Base-by-base conservation (phyloP, 2,888 invertebrate species). In the Eupithecia centaureata region DNA sequence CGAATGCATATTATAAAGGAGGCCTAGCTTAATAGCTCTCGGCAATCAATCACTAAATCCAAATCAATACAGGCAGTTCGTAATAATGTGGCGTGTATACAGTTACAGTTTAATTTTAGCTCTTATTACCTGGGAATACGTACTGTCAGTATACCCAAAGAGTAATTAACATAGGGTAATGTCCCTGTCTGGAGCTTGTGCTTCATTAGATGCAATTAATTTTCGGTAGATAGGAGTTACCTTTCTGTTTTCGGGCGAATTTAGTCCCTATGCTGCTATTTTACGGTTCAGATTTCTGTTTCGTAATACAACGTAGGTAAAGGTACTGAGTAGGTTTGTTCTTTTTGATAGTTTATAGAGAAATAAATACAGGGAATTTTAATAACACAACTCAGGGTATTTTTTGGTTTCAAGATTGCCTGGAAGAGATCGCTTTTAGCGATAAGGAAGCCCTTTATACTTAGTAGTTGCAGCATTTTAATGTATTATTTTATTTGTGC, bases 201-300 rank as follows among this genome's bases (percentile, higher is more conserved):
- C 85, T 85, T 86, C 86, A 87, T 89, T 87, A 88, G 83, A 84
- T 76, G 79, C 84, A 84, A 88, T 89, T 87, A 87, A 86, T 86
- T 87, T 85, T 83, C 79, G 79, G 81, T 75, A 60, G 30, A 32
- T 42, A 51, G 60, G 57, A 71, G 69, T 18, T 68, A 61, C 65
- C 65, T 27, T 47, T 22, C 47, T 47, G 12, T 47, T 4, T 22
- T 2, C 22, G 47, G 1, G 3, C 47, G 10, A 47, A 4, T 22
- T 47, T 47, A 47, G 47, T 3, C 47, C 12, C 0, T 10, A 22
- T 22, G 22, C 0, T 7, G 47, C 10, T 22, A 2, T 3, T 1
- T 12, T 18, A 22, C 47, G 47, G 47, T 47, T 47, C 22, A 47
- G 47, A 12, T 22, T 47, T 47, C 22, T 18, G 10, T 12, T 12